These are phyloP conservation scores for Bombus pascuorum DNA, from an alignment of 1,140 invertebrate species.

Conservation along the genomic window DNA sequence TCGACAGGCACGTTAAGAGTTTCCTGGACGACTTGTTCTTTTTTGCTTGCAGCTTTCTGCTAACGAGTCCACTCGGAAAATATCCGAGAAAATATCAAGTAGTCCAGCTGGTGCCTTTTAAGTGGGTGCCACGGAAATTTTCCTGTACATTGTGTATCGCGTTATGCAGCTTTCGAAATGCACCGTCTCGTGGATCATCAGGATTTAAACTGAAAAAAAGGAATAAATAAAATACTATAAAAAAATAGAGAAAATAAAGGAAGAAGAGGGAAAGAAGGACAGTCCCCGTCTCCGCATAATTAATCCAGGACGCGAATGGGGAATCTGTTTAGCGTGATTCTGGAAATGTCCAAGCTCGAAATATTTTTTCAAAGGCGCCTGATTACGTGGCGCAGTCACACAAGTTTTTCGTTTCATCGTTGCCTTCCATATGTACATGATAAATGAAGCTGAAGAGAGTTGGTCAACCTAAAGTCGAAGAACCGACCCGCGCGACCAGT, in stretches of 20 bases:
- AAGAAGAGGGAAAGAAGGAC: slow-evolving; percentile 2
- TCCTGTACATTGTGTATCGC: slow-evolving; percentile 31
- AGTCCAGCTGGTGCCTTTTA: slow-evolving; percentile 39
- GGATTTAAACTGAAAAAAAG: slow-evolving; percentile 11
- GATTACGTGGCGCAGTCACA: slow-evolving; percentile 37
- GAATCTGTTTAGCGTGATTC: slow-evolving; percentile 66
- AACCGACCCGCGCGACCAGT: background rate
- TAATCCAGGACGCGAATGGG: slow-evolving; percentile 53
- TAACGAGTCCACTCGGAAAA: slow-evolving; percentile 52
- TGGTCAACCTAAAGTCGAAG: slow-evolving; percentile 36
- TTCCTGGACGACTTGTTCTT: slow-evolving; percentile 4
- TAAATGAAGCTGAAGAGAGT: slow-evolving; percentile 60
- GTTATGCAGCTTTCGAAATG: slow-evolving; percentile 47
- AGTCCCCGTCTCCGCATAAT: slow-evolving; percentile 54
- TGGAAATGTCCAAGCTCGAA: slow-evolving; percentile 57
- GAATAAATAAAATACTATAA: too few species aligned
- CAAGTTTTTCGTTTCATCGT: slow-evolving; percentile 6
- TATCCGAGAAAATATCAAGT: slow-evolving; percentile 49
- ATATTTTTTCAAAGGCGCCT: slow-evolving; percentile 67
- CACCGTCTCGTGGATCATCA: slow-evolving; percentile 50
- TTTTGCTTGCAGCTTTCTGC: slow-evolving; percentile 13
- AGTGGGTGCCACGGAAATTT: slow-evolving; percentile 49
- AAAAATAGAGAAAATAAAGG: slow-evolving; percentile 10
- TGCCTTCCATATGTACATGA: slow-evolving; percentile 29
- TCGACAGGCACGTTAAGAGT: slow-evolving; percentile 48